Evolutionary conservation across 2,888 invertebrate species (phyloP), one percentile per base, ranked within the genome.

Genomic region (Meteorus colon): DNA sequence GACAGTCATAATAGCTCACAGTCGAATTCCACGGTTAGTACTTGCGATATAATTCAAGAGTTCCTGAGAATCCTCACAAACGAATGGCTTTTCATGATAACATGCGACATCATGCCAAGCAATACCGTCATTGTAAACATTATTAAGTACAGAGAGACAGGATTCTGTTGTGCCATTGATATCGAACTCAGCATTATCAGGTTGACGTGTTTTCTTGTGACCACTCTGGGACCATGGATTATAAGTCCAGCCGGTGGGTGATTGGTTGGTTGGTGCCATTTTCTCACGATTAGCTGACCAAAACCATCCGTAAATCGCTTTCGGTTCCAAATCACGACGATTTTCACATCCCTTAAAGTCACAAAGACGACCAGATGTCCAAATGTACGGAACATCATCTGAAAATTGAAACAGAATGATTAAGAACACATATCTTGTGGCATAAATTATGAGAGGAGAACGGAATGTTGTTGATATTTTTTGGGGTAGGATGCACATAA

Each of bases 71-170:
- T 97, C 97, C 89, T 97, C 97, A 90, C 97, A 97, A 82, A 97
- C 93, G 88, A 97, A 93, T 1, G 97, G 97, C 88, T 97, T 97
- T 90, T 97, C 96, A 90, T 97, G 97, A 90, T 97, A 96, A 90
- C 97, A 97, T 81, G 96, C 96, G 73, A 97, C 96, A 90, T 97
- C 97, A 90, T 97, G 97, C 97, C 97, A 97, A 81, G 96, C 96
- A 88, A 97, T 96, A 81, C 97, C 97, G 87, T 97, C 97, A 86
- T 95, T 96, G 92, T 97, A 97, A 8, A 97, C 97, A 90, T 97
- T 97, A 92, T 97, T 97, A 80, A 97, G 92, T 79, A 97, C 92
- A 75, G 96, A 95, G 85, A 97, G 90, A 86, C 97, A 97, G 51
- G 97, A 96, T 89, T 97, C 97, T 80, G 93, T 93, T 79, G 96